Evolutionary conservation across 2,113 vertebrate genomes (phyloP).

Genomic region (Silurus glanis): DNA sequence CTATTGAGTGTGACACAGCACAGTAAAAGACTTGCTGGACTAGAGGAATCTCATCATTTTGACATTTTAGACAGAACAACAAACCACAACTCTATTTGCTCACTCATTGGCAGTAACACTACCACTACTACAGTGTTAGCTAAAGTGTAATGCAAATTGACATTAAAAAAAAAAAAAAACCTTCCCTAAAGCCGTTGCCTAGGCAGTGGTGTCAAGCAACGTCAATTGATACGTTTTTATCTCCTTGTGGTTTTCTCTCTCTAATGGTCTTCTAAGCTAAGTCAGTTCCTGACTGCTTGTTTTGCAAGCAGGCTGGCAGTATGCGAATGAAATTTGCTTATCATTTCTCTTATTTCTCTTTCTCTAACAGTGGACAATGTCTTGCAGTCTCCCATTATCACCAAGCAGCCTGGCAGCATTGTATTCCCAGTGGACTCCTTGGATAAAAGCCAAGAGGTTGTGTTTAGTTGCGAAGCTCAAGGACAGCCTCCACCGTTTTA

Average conservation of each 20-base stretch:
- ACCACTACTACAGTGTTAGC: conserved; percentile 38
- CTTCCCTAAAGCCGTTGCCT: conserved; percentile 37
- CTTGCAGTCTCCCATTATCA: conserved; percentile 84
- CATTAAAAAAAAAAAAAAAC: conserved; percentile 27
- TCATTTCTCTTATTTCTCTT: conserved; percentile 55
- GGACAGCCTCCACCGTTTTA: conserved; percentile 85
- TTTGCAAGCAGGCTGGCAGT: conserved; percentile 51
- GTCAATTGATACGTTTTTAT: conserved; percentile 68
- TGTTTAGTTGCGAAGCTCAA: conserved; percentile 88
- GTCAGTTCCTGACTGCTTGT: conserved; percentile 58
- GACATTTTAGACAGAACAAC: conserved; percentile 49
- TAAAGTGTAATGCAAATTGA: conserved; percentile 54
- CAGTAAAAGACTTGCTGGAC: conserved; percentile 36
- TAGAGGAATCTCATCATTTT: conserved; percentile 45
- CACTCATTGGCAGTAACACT: conserved; percentile 50
- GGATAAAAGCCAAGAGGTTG: conserved; percentile 88
- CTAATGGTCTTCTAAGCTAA: conserved; percentile 53
- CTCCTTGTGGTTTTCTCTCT: conserved; percentile 63
- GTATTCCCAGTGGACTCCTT: conserved; percentile 89
- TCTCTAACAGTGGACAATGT: conserved; percentile 74
- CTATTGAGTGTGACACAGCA: background rate
- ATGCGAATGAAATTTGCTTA: conserved; percentile 43
- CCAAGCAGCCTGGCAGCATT: conserved; percentile 86
- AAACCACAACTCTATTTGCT: conserved; percentile 54
- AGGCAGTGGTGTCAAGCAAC: conserved; percentile 53